Evolutionary conservation across 2,888 invertebrate genomes (phyloP), one percentile per base, ranked within the genome.

Genomic region (Frankliniella intonsa): DNA sequence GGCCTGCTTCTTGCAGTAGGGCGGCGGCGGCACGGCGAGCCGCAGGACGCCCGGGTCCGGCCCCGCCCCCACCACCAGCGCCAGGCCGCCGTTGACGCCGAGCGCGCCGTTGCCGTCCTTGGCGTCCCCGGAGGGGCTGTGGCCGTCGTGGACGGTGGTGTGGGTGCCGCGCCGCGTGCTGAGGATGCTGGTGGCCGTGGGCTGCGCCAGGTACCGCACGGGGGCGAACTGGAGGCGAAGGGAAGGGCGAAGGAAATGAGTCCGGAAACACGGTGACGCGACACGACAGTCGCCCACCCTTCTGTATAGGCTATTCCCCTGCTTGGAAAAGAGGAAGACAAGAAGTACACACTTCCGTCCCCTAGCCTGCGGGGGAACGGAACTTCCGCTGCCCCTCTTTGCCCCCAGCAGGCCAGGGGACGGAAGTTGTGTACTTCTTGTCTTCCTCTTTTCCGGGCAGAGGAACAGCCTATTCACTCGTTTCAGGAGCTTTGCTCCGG

Each of bases 121-220:
- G 22, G n/a, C 22, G 69, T 76, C 90, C 89, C 85, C 90, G 87
- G 89, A 90, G 88, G 87, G 91, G 87, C 87, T 90, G 12, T 84
- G 84, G 89, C 85, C 69, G 69, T 76, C 86, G 90, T 76, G 69
- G 22, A 76, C 69, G 25, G 25, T 76, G 87, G 86, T 87, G 88
- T 83, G 89, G 79, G 87, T 85, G 14, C 87, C 86, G 83, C 88
- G 86, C 51, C 88, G 86, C 14, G 88, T 87, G 85, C 90, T 90
- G 83, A 90, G 85, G 85, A 90, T 90, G 81, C 90, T 91, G 62
- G 91, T 91, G 14, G 90, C 90, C 69, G 88, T 88, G 38, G 90
- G 90, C 82, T 90, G 90, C 1, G 89, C 88, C 69, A 89, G 89
- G 86, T 91, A 91, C 83, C 90, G 89, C 84, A 90, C 90, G 82